Percentiles rank a stretch among this genome's conserved stretches.
Conservation (phyloP, 2,113 vertebrate species). For the Nycticorax nycticorax region DNA sequence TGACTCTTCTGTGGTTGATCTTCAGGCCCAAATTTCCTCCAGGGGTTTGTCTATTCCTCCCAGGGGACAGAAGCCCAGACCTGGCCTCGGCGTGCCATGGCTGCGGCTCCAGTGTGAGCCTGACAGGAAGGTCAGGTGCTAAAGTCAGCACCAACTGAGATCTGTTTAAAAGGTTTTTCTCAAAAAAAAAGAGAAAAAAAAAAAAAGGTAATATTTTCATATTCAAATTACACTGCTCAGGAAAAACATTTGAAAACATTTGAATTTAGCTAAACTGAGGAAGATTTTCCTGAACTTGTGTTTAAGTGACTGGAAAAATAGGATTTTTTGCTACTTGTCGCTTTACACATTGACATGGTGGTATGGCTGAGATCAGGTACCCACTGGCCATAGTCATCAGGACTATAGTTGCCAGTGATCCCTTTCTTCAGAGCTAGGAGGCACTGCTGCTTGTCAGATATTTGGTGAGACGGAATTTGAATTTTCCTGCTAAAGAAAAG, state of each 20-base stretch:
- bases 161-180: background rate
- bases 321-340: background rate
- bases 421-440: background rate
- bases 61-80: background rate
- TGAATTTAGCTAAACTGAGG: background rate
- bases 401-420: background rate
- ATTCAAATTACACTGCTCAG: background rate
- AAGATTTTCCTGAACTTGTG: background rate
- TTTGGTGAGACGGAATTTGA: background rate
- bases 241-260: background rate
- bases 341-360: background rate
- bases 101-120: background rate
- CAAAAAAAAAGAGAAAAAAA: background rate
- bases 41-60: background rate
- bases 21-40: background rate
- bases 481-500: background rate
- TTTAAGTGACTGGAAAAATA: background rate
- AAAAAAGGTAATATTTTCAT: background rate
- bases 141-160: background rate
- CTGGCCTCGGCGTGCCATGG: accelerated
- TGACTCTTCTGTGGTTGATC: background rate
- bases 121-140: background rate
- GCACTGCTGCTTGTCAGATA: background rate
- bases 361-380: background rate
- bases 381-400: accelerated